Evolutionary conservation across 1,140 invertebrate genomes (phyloP), one percentile per base, ranked within the genome.

Genomic region (Apis mellifera): DNA sequence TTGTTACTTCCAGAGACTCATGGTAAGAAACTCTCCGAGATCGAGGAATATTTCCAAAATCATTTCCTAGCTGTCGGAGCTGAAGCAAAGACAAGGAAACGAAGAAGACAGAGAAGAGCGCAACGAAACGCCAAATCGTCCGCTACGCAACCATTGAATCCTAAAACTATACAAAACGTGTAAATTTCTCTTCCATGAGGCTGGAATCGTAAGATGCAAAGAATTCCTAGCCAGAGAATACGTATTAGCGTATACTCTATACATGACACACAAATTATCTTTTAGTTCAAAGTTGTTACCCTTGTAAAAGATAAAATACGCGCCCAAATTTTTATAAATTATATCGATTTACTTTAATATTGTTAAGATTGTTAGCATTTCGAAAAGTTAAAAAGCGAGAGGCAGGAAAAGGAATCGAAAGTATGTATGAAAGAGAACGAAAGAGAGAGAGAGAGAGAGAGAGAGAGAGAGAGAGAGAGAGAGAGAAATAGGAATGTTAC

Each of bases 1-100:
- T 87, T 96, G 15, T 94, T 96, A 86, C 92, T 97, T 19, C 96
- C 96, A 0, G 97, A 97, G 92, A 97, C 97, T 0, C 96, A 97
- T 89, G 95, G 94, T 19, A 96, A 95, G 88, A 95, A 95, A 76
- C 91, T 97, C 2, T 95, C 95, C 4, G 96, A 97, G 88, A 97
- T 97, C 82, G 95, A 96, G 82, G 93, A 95, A n/a, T 95, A 96
- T 86, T 96, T 95, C 86, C 90, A 94, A 17, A 91, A 92, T 55
- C 94, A 95, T 86, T 91, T 92, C 78, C 17, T 92, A 23, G 92
- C 92, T 0, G 65, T 83, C 8, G 91, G 91, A 1, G 90, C 89
- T 21, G 86, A 93, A 21, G 59, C 87, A 4, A 92, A 91, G n/a
- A 80, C 86, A 0, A 82, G 81, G 50, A 90, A 87, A 21, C 82